Percentiles rank a stretch among this genome's conserved stretches.
Evolutionary conservation across 2,797 vertebrate species (phyloP).

Genomic region (Centropyge bicolor): DNA sequence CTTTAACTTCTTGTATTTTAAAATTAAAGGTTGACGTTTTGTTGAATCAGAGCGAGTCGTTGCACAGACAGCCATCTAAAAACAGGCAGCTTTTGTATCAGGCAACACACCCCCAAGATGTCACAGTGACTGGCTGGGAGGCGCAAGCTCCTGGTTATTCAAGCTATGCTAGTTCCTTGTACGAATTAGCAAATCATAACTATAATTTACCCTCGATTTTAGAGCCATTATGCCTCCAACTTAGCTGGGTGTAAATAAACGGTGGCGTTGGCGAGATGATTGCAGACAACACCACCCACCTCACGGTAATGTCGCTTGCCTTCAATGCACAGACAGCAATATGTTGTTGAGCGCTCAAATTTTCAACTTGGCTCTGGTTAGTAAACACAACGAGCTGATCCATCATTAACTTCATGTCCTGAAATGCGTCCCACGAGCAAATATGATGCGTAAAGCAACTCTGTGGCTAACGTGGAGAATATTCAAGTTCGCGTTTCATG

Average conservation of each 20-base stretch:
- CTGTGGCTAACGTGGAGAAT: rapidly evolving
- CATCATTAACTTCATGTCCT: background rate
- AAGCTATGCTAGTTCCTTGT: slow-evolving; percentile 51
- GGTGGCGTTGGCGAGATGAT: slow-evolving; percentile 7
- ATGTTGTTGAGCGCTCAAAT: slow-evolving; percentile 61
- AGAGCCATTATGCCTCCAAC: background rate
- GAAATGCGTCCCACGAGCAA: background rate
- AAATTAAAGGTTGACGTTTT: slow-evolving; percentile 17
- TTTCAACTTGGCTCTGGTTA: slow-evolving; percentile 39
- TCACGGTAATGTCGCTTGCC: slow-evolving; percentile 56
- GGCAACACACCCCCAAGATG: slow-evolving; percentile 84
- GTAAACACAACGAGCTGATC: slow-evolving; percentile 46
- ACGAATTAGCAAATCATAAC: slow-evolving; percentile 16
- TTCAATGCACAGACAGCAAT: slow-evolving; percentile 48
- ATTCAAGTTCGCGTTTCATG: background rate
- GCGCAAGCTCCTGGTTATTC: slow-evolving; percentile 57
- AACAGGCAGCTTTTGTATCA: slow-evolving; percentile 85
- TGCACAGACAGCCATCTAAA: slow-evolving; percentile 79
- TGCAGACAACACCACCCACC: slow-evolving; percentile 72
- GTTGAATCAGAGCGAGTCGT: slow-evolving; percentile 49
- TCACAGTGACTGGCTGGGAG: slow-evolving; percentile 68
- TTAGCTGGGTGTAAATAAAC: slow-evolving; percentile 46
- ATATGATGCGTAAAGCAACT: background rate
- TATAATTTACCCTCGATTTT: slow-evolving; percentile 3
- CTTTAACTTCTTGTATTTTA: background rate